Evolutionary conservation across 2,797 vertebrate species (phyloP).

Genomic region (Onychomys arenicola): DNA sequence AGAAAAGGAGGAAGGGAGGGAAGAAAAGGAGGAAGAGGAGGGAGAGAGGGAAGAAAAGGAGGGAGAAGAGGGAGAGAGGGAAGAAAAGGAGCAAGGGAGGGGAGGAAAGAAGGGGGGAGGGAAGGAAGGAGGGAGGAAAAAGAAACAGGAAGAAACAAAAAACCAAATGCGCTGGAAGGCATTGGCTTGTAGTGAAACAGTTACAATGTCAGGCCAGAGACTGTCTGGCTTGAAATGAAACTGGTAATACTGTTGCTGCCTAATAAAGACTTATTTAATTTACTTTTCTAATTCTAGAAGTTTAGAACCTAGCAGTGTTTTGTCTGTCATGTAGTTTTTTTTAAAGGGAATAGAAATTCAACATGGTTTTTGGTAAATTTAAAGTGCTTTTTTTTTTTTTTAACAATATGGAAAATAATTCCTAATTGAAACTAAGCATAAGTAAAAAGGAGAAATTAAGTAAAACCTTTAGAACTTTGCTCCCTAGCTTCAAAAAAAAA

Average conservation of each 20-base stretch:
- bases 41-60: rapidly evolving
- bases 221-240: neutral
- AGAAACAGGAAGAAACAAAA: neutral
- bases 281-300: slow-evolving; percentile 58
- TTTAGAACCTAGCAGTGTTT: slow-evolving; percentile 40
- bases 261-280: slow-evolving; percentile 5
- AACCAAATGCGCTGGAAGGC: neutral
- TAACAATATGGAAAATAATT: slow-evolving; percentile 37
- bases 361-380: slow-evolving; percentile 47
- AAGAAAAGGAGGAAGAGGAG: neutral
- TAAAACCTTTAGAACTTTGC: slow-evolving; percentile 30
- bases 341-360: slow-evolving; percentile 53
- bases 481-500: slow-evolving; percentile 15
- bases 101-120: neutral
- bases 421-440: slow-evolving; percentile 23
- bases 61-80: rapidly evolving
- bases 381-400: neutral
- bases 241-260: neutral
- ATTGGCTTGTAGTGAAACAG: neutral
- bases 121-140: neutral
- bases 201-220: neutral
- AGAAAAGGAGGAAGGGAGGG: no score
- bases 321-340: slow-evolving; percentile 29
- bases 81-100: no score
- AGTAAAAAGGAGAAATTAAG: slow-evolving; percentile 9